Percentiles rank a stretch among this genome's conserved stretches.
These are phyloP conservation scores for Ranitomeya imitator DNA, from an alignment of 2,113 vertebrate species.

Conservation along the genomic window DNA sequence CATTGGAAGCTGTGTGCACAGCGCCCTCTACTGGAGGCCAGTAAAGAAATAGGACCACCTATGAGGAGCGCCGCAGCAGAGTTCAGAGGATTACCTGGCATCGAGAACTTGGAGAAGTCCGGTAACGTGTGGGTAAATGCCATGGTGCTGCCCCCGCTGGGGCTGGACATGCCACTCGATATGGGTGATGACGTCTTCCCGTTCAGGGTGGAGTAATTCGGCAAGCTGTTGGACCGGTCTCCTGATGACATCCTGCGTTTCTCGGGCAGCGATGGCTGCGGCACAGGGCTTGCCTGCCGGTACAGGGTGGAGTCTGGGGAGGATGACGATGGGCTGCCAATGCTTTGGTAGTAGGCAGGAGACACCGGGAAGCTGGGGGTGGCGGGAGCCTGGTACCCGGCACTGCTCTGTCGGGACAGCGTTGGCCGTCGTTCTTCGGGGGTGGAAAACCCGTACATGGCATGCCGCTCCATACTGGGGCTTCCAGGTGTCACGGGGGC, in stretches of 20 bases:
- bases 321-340: constrained; percentile 72
- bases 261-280: constrained; percentile 84
- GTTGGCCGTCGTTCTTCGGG: constrained; percentile 86
- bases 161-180: constrained; percentile 79
- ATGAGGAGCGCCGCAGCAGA: not conserved
- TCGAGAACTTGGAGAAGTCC: constrained; percentile 93
- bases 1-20: no score
- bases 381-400: constrained; percentile 90
- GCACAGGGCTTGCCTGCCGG: constrained; percentile 79
- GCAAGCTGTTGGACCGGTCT: constrained; percentile 81
- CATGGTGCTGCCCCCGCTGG: constrained; percentile 72
- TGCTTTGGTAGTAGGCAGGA: constrained; percentile 77
- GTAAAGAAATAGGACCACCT: no score
- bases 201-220: constrained; percentile 87
- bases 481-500: constrained; percentile 77
- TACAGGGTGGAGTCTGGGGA: constrained; percentile 79
- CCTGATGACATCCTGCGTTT: constrained; percentile 91
- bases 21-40: no score
- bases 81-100: constrained; percentile 77
- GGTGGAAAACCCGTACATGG: constrained; percentile 81
- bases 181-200: constrained; percentile 85
- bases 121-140: constrained; percentile 91
- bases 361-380: constrained; percentile 91
- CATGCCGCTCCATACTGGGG: constrained; percentile 83
- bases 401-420: constrained; percentile 91